Percentiles rank a stretch among this genome's conserved stretches.
Evolutionary conservation across 2,797 vertebrate species (phyloP).

Genomic region (Threskiornis aethiopicus): DNA sequence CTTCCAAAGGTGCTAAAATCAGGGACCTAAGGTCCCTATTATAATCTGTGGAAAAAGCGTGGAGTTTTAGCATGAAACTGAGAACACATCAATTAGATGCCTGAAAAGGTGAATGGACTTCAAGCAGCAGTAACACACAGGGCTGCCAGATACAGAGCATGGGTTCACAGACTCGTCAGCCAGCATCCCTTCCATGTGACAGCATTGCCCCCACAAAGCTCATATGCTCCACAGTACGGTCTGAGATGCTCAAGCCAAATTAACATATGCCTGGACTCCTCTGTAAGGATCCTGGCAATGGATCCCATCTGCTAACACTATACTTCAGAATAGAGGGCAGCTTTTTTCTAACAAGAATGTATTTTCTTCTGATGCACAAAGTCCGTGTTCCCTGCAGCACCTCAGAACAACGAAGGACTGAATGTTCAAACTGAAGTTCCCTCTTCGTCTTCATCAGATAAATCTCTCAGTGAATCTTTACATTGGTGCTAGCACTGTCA

Average conservation of each 20-base stretch:
- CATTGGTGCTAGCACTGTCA: not conserved
- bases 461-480: not conserved
- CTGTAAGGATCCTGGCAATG: not conserved
- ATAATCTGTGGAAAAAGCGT: not conserved
- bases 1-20: not conserved
- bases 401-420: not conserved
- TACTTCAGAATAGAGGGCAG: not conserved
- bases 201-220: not conserved
- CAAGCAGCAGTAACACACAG: not conserved
- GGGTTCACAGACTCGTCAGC: not conserved
- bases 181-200: not conserved
- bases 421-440: not conserved
- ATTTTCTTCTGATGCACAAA: not conserved
- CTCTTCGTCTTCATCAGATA: not conserved
- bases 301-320: not conserved
- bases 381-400: not conserved
- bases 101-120: not conserved
- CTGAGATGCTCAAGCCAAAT: not conserved
- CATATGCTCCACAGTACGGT: too few species aligned
- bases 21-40: not conserved
- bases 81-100: not conserved
- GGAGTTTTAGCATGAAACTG: not conserved
- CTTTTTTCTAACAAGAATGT: not conserved
- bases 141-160: not conserved
- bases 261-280: not conserved